A percentile compares a stretch with the other conserved stretches of the same genome.
Conservation (phyloP, 2,113 vertebrate species). For the Acanthisitta chloris region DNA sequence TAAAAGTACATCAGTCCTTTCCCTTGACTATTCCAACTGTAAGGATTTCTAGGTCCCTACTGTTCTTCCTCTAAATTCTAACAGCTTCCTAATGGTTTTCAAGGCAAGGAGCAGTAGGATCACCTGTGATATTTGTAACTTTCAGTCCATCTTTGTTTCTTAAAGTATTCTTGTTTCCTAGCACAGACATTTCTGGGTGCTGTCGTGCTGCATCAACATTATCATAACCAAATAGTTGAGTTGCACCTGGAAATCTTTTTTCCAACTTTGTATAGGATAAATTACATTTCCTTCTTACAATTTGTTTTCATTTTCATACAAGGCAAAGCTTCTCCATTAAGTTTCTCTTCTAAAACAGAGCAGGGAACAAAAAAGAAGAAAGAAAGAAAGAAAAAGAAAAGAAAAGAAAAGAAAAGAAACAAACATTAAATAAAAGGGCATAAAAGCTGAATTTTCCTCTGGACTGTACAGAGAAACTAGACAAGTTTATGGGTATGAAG, state of each 20-base stretch:
- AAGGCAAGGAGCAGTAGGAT: background rate
- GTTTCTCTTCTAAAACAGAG: background rate
- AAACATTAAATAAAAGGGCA: too few relatives aligned
- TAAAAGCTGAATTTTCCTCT: background rate
- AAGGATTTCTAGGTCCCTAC: background rate
- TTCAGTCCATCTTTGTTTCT: background rate
- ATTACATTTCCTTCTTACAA: background rate
- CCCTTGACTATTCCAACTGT: background rate
- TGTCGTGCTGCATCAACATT: background rate
- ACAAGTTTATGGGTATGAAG: background rate
- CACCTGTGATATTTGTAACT: background rate
- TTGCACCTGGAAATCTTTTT: background rate
- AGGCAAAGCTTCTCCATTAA: background rate
- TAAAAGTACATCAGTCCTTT: background rate
- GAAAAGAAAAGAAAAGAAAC: too few relatives aligned
- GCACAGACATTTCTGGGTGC: background rate
- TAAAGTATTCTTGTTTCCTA: background rate
- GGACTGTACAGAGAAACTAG: background rate
- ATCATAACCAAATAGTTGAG: background rate
- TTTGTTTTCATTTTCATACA: background rate
- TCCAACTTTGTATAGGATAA: background rate
- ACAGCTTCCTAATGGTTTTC: background rate
- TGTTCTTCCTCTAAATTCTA: background rate
- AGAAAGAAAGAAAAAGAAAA: too few relatives aligned
- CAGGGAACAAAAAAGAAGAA: background rate